Base-by-base conservation (phyloP, 2,888 invertebrate species). In the Busseola fusca region DNA sequence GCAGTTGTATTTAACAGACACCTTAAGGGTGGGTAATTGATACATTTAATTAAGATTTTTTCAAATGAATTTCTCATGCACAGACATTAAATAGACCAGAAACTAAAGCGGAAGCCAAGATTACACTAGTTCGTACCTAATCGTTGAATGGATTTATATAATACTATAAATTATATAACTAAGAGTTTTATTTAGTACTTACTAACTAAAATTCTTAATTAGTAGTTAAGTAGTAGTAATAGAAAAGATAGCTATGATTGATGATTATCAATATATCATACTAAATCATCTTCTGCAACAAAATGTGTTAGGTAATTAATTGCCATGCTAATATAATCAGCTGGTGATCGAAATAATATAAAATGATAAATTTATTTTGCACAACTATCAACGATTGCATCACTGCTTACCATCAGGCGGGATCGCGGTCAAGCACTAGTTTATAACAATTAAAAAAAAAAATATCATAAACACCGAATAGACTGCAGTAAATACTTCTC, bases 251-350 rank as follows among this genome's bases (percentile, higher is more conserved):
- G 34, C 12, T 37, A 56, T 45, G 58, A 75, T 74, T 56, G 60
- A 60, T 75, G 27, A 56, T 30, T 37, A 25, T 58, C 57, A 58
- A 74, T 72, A 40, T 74, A 74, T 67, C 25, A 60, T 74, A 40
- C 54, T 66, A 40, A 74, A 74, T 72, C 63, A 72, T 16, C 34
- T 52, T 62, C 40, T 63, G 58, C 34, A 72, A 42, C 57, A 27
- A 52, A 45, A 27, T 64, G 37, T 74, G n/a, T 21, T n/a, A 16
- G 16, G 27, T 58, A 58, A 45, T 52, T 74, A 65, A 37, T 64
- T 34, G n/a, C 18, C 7, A n/a, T n/a, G 10, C 18, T 54, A 34
- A 72, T 21, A 72, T 21, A 34, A 34, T 42, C 42, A 40, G n/a
- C 18, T 63, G 45, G 16, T 27, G 45, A n/a, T 21, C 48, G 6